A percentile compares a stretch with the other conserved stretches of the same genome.
These are phyloP conservation scores for Drosophila robusta DNA, from an alignment of 2,888 invertebrate genomes.

Conservation along the genomic window DNA sequence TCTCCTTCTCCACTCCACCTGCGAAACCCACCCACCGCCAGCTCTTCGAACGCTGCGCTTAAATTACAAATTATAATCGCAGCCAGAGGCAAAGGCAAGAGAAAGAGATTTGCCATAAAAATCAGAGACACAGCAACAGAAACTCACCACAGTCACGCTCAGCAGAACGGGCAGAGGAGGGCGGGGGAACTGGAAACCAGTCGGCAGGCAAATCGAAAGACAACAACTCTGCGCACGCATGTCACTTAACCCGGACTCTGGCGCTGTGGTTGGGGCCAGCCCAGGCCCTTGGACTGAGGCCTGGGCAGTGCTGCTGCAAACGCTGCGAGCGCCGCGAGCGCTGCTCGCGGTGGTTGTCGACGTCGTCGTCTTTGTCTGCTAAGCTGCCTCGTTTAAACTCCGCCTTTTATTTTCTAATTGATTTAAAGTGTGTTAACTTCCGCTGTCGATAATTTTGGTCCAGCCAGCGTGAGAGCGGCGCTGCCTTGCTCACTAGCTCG, in stretches of 20 bases:
- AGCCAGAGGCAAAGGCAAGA: conserved; percentile 21
- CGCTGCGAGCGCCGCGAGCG: conserved; percentile 13
- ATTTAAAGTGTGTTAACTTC: conserved; percentile 83
- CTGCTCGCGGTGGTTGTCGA: conserved; percentile 29
- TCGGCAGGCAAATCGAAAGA: conserved; percentile 64
- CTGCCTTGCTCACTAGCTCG: conserved; percentile 24
- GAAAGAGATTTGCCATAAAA: conserved; percentile 54
- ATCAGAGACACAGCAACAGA: conserved; percentile 44
- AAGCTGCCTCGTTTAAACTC: conserved; percentile 78
- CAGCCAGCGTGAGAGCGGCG: conserved; percentile 54
- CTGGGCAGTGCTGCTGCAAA: conserved; percentile 13
- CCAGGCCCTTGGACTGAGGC: conserved; percentile 27
- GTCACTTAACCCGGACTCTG: conserved; percentile 45
- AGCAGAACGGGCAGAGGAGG: background rate
- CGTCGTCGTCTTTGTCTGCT: conserved; percentile 58
- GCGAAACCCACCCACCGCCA: conserved; percentile 5
- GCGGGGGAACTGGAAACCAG: conserved; percentile 39
- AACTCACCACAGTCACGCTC: conserved; percentile 51
- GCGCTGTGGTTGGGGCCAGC: conserved; percentile 5
- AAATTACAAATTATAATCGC: conserved; percentile 51
- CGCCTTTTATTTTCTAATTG: conserved; percentile 83
- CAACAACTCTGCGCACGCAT: conserved; percentile 65
- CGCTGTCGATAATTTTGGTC: conserved; percentile 82
- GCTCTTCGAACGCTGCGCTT: conserved; percentile 29
- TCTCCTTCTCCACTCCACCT: background rate